Evolutionary conservation across 2,113 vertebrate species (phyloP), one percentile per base, ranked within the genome.

Genomic region (Xenus cinereus): DNA sequence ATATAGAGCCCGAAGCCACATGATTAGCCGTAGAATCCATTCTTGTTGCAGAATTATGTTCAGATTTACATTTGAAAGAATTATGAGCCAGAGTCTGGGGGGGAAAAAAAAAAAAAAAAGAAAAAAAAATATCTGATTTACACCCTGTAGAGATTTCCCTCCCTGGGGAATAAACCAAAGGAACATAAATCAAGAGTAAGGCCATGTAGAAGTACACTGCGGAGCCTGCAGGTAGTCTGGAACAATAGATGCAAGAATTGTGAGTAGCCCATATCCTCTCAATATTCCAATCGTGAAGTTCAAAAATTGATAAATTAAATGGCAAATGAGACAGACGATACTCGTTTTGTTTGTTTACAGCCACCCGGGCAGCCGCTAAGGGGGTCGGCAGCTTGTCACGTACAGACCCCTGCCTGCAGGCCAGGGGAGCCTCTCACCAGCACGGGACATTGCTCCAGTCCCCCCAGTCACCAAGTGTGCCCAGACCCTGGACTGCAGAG

Each of bases 31-130:
- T 13, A 59, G 89, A 85, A 89, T 35, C 62, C 37, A 66, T 84
- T 91, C 86, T 39, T 74, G 62, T 37, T 87, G 50, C 74, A 94
- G 89, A 97, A 96, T 95, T 94, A 93, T 87, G 71, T 84, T 91
- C 87, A 62, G 78, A 91, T 95, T 97, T 96, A 94, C 87, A 89
- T 97, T 94, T 89, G 87, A 97, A 96, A 97, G 95, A 95, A 82
- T 95, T 93, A 95, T 9, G 66, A 95, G 48, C 28, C 48, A 78
- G 57, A 82, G 35, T 1, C 28, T 18, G 53, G 26, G 24, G 26
- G 51, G 24, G 35, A 59, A 46, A 46, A 51, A 51, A 45, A 27
- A 51, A 15, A 33, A 60, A n/a, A 37, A 24, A 26, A 17, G 43
- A 68, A 33, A 67, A 59, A 62, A 19, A 45, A 45, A 45, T 11